Percentiles rank a stretch among this genome's conserved stretches.
Conservation (phyloP, 2,113 vertebrate species). For the Prionailurus viverrinus region DNA sequence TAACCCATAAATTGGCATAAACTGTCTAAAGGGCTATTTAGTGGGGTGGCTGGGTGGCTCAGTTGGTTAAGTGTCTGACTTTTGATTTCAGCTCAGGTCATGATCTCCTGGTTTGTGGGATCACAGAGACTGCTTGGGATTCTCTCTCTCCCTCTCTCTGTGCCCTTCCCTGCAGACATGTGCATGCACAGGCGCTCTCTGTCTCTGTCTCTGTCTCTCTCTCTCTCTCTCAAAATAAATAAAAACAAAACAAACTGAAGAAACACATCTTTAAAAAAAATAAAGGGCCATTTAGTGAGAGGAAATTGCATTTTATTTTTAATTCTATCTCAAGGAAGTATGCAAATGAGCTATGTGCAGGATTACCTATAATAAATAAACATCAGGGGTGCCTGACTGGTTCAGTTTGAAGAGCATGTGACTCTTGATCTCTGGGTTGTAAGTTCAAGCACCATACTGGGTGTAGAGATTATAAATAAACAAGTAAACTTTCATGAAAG, state of each 20-base stretch:
- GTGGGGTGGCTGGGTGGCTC: neutral
- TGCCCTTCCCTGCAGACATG: too few relatives aligned
- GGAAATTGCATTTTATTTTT: neutral
- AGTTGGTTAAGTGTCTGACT: too few relatives aligned
- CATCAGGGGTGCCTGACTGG: neutral
- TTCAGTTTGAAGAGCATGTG: neutral
- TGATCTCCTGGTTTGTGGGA: too few relatives aligned
- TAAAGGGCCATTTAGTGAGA: neutral
- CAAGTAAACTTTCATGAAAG: neutral
- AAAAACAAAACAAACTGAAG: too few relatives aligned
- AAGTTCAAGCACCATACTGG: neutral
- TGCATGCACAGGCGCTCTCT: too few relatives aligned
- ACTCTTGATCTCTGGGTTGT: neutral
- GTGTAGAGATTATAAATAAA: neutral
- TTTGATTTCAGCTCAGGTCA: too few relatives aligned
- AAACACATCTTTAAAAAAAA: too few relatives aligned
- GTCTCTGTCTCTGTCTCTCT: rapidly evolving
- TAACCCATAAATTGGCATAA: neutral
- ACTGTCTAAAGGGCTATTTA: neutral
- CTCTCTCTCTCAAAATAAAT: too few relatives aligned
- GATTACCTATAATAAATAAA: neutral
- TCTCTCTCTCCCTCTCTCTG: too few relatives aligned
- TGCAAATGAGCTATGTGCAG: neutral
- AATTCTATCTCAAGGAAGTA: neutral
- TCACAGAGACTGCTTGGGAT: too few relatives aligned